Conservation (phyloP, 2,888 invertebrate species). For the Callyntrura sp. region DNA sequence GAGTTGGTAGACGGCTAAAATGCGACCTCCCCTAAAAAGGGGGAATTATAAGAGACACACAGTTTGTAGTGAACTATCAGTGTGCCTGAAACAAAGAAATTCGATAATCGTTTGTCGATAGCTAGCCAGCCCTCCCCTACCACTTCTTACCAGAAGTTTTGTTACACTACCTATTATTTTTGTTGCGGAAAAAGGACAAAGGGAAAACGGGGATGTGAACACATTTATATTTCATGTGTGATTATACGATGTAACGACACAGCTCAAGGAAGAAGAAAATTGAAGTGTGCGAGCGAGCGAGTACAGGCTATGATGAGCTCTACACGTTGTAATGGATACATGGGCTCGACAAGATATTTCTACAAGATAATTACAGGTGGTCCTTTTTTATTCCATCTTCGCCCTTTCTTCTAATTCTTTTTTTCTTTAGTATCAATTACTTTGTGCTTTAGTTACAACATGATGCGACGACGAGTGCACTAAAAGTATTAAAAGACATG, state of each 20-base stretch:
- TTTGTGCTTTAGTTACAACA: slow-evolving; percentile 65
- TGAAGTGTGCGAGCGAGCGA: slow-evolving; percentile 74
- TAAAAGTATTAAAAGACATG: slow-evolving; percentile 37
- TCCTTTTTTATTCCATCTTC: slow-evolving; percentile 77
- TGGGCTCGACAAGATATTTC: slow-evolving; percentile 83
- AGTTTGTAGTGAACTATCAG: no score
- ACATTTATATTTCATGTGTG: slow-evolving; percentile 71
- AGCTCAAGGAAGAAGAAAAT: slow-evolving; percentile 73
- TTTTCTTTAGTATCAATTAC: slow-evolving; percentile 66
- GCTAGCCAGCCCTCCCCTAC: no score
- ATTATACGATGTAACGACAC: slow-evolving; percentile 73
- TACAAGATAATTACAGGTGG: slow-evolving; percentile 84
- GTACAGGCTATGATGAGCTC: slow-evolving; percentile 81
- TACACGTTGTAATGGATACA: slow-evolving; percentile 81
- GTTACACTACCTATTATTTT: slow-evolving; percentile 44
- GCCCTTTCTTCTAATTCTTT: slow-evolving; percentile 70
- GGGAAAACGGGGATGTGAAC: slow-evolving; percentile 46
- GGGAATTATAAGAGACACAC: no score
- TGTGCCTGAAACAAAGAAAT: no score
- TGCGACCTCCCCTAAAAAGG: no score
- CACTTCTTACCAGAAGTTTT: no score
- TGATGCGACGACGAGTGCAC: slow-evolving; percentile 61
- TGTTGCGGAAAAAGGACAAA: slow-evolving; percentile 71
- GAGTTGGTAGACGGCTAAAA: no score
- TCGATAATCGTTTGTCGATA: no score